Conservation (phyloP, 2,797 vertebrate species). For the Micrastur ruficollis region DNA sequence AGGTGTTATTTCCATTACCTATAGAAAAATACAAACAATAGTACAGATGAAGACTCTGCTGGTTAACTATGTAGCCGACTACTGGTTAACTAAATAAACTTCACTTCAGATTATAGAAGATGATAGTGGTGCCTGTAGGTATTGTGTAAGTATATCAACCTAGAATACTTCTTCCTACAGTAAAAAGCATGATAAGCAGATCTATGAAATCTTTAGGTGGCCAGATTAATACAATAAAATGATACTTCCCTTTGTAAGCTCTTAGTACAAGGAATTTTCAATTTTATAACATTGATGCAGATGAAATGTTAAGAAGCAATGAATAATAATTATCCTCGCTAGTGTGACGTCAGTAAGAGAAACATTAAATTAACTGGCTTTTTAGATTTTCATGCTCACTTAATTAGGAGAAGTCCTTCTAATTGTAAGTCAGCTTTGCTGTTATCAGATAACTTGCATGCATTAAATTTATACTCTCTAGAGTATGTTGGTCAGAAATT, state of each 20-base stretch:
- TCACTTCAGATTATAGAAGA: background rate
- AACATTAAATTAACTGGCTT: background rate
- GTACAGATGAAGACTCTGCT: background rate
- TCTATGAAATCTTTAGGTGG: background rate
- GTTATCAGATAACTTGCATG: background rate
- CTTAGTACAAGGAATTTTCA: background rate
- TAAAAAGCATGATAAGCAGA: background rate
- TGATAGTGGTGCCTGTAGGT: background rate
- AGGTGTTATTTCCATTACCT: background rate
- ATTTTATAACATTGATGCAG: background rate
- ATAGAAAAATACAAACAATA: background rate
- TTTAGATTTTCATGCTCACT: background rate
- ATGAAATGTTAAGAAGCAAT: background rate
- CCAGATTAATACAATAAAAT: background rate
- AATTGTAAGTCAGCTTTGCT: background rate
- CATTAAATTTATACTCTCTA: background rate
- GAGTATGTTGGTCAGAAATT: background rate
- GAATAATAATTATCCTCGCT: background rate
- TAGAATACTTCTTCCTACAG: background rate
- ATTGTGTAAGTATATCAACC: background rate
- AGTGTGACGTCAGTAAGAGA: rapidly evolving
- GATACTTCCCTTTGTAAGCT: background rate
- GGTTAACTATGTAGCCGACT: background rate
- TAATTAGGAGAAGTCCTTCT: background rate
- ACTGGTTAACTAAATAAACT: background rate